These are phyloP conservation scores for Beris morrisii DNA, from an alignment of 2,888 invertebrate genomes.

Conservation along the genomic window DNA sequence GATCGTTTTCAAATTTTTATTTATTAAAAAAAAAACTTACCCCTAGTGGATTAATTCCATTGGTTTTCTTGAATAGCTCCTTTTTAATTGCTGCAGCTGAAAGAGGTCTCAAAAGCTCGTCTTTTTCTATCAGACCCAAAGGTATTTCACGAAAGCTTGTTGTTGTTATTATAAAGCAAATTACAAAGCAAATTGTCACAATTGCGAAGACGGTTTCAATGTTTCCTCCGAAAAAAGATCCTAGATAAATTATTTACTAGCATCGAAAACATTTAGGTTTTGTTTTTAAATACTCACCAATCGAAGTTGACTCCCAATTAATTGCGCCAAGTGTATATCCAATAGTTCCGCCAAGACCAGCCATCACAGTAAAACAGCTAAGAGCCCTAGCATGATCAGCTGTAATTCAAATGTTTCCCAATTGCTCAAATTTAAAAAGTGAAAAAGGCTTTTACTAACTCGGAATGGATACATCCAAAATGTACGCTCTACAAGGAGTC, in stretches of 20 bases:
- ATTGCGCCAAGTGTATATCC: slow-evolving; percentile 64
- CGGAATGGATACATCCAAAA: slow-evolving; percentile 64
- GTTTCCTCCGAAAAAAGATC: slow-evolving; percentile 60
- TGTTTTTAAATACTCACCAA: slow-evolving; percentile 44
- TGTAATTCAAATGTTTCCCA: slow-evolving; percentile 36
- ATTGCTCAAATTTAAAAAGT: background rate
- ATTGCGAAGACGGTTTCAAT: slow-evolving; percentile 62
- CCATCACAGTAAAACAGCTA: slow-evolving; percentile 66
- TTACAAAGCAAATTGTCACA: slow-evolving; percentile 61
- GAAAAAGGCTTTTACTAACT: slow-evolving; percentile 42
- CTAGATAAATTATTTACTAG: slow-evolving; percentile 38
- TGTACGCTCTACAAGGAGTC: slow-evolving; percentile 65
- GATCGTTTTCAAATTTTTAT: too few species aligned
- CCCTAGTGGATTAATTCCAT: slow-evolving; percentile 36
- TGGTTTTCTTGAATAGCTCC: slow-evolving; percentile 48
- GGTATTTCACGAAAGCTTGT: slow-evolving; percentile 65
- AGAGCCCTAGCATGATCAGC: slow-evolving; percentile 65
- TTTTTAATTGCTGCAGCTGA: slow-evolving; percentile 50
- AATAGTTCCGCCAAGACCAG: slow-evolving; percentile 65
- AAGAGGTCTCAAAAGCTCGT: slow-evolving; percentile 50
- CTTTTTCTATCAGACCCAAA: slow-evolving; percentile 52
- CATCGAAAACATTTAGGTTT: background rate
- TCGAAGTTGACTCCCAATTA: slow-evolving; percentile 61
- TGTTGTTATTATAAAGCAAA: slow-evolving; percentile 61
- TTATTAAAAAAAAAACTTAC: background rate